Evolutionary conservation across 2,888 invertebrate genomes (phyloP).

Genomic region (Altica lythri): DNA sequence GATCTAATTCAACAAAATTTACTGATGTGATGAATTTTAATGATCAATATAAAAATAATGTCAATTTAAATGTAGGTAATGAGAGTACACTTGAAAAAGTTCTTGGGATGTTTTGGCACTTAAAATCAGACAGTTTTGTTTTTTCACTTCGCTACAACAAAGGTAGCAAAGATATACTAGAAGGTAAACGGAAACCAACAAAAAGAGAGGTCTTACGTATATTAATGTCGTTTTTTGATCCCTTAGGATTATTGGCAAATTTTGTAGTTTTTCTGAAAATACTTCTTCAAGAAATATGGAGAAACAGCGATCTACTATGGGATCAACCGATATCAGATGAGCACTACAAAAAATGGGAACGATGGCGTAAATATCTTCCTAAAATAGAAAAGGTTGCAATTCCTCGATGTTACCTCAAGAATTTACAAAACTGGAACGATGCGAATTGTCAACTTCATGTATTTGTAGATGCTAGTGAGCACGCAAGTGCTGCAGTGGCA

Average conservation of each 20-base stretch:
- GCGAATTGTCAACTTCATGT: no score
- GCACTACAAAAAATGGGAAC: constrained; percentile 31
- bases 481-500: constrained; percentile 39
- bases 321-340: constrained; percentile 31
- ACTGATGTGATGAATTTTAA: constrained; percentile 3
- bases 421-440: no score
- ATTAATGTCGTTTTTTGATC: constrained; percentile 29
- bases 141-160: constrained; percentile 18
- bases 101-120: constrained; percentile 27
- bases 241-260: constrained; percentile 22
- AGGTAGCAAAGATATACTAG: constrained; percentile 21
- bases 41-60: background rate
- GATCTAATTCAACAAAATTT: constrained; percentile 35
- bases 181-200: constrained; percentile 27
- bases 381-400: constrained; percentile 33
- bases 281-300: constrained; percentile 30
- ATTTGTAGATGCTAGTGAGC: constrained; percentile 31
- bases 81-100: constrained; percentile 16
- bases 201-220: constrained; percentile 27
- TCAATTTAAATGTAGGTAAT: no score
- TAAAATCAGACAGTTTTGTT: constrained; percentile 12
- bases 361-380: constrained; percentile 35
- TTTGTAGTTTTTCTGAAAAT: constrained; percentile 32
- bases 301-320: constrained; percentile 17
- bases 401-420: no score